Base-by-base conservation (phyloP, 2,888 invertebrate genomes). In the Aelia acuminata region DNA sequence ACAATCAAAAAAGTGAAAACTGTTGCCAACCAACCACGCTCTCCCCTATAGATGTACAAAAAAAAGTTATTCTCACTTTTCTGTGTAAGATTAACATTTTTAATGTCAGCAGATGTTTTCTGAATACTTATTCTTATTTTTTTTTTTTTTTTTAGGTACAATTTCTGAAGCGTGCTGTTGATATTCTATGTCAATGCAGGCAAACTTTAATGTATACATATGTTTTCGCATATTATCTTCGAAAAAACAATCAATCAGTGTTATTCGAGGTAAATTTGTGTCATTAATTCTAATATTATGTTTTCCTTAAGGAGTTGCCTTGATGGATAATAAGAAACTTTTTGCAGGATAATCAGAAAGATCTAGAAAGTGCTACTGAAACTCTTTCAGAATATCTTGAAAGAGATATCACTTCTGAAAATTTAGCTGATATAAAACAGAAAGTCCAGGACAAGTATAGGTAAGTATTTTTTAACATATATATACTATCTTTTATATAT, bases 121-220 rank as follows among this genome's bases (percentile, higher is more conserved):
- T 43, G 4, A 43, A 2, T 47, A 20, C 7, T 13, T 15, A 7
- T 26, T 20, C 49, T 70, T 31, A 75, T 53, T 53, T 85, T n/a
- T 80, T n/a, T n/a, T 8, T 75, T 35, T 84, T 88, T 15, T 3
- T 22, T 89, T 91, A 96, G 96, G 98, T 99, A 90, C 99, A 99
- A 94, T 99, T 99, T 93, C 94, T 99, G 91, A 97, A 97, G 93
- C 97, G 98, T 93, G 99, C 99, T 89, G 98, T 98, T 92, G 98
- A 98, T 93, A 98, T 98, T 92, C 94, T 99, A 89, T 98, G 98
- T 93, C 97, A 97, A 93, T 99, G 99, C 94, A 95, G 99, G 91
- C 98, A 99, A 93, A 99, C 99, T 31, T 94, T 99, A 88, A 99
- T 99, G 98, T 99, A 98, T 94, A 99, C 99, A 86, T 99, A 99